Evolutionary conservation across 2,888 invertebrate species (phyloP).

Genomic region (Luperina testacea): DNA sequence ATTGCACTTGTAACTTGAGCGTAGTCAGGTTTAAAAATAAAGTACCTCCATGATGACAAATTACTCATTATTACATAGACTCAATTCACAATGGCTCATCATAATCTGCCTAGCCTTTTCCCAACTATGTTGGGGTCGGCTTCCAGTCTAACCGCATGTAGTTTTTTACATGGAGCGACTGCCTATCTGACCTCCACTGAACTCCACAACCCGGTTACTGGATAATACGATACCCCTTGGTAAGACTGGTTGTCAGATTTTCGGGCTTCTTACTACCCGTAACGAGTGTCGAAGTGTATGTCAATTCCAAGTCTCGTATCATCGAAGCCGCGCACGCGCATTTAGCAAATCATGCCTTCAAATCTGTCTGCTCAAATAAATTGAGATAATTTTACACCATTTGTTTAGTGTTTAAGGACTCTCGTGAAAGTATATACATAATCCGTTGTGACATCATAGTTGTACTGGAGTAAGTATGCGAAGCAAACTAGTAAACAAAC

Average conservation of each 20-base stretch:
- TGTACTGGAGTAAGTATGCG: neutral
- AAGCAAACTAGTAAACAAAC: neutral
- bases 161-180: too few relatives aligned
- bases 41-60: neutral
- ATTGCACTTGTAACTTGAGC: constrained; percentile 37
- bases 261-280: too few relatives aligned
- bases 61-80: constrained; percentile 7
- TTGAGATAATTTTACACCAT: neutral
- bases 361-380: constrained; percentile 7
- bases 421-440: neutral
- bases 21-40: constrained; percentile 6
- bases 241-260: too few relatives aligned
- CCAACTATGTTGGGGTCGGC: too few relatives aligned
- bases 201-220: too few relatives aligned
- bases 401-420: neutral
- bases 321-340: too few relatives aligned
- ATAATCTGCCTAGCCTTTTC: too few relatives aligned
- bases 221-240: too few relatives aligned
- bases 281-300: too few relatives aligned
- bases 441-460: neutral
- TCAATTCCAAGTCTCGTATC: neutral
- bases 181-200: too few relatives aligned
- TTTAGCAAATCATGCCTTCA: too few relatives aligned
- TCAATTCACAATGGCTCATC: neutral
- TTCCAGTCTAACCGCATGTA: too few relatives aligned